Percentiles rank a stretch among this genome's conserved stretches.
phyloP scores from a whole-genome alignment of 2,888 invertebrate species.

The Cephus pygmeus region DNA sequence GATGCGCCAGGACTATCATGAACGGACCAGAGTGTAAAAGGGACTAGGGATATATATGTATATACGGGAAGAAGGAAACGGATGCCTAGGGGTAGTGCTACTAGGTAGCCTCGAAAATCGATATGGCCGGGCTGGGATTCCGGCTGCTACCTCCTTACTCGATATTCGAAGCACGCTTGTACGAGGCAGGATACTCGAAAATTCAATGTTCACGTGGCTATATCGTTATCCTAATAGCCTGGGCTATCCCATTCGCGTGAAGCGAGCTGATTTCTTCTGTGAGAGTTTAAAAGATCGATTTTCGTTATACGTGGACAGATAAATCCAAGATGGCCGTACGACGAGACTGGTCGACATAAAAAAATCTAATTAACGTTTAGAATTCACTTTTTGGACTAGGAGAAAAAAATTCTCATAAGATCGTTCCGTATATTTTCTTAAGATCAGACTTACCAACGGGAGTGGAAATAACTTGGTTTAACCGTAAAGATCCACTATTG shows the following conservation, averaged over 20 bases:
- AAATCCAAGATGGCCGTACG: background rate
- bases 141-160: background rate
- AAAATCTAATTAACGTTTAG: too few relatives aligned
- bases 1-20: constrained; percentile 33
- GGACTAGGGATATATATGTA: background rate
- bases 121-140: constrained; percentile 26
- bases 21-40: constrained; percentile 31
- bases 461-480: too few relatives aligned
- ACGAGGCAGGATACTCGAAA: background rate
- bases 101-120: constrained; percentile 39
- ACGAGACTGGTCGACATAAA: background rate
- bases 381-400: background rate
- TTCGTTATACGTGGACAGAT: background rate
- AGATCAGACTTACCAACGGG: too few relatives aligned
- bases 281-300: background rate
- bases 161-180: background rate
- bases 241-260: background rate
- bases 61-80: constrained; percentile 19
- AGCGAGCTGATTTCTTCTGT: background rate
- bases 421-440: background rate
- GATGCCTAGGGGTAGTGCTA: constrained; percentile 24
- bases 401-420: background rate
- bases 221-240: background rate
- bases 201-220: background rate
- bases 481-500: too few relatives aligned